Conservation (phyloP, 2,797 vertebrate genomes). For the Nyctalus aviator region DNA sequence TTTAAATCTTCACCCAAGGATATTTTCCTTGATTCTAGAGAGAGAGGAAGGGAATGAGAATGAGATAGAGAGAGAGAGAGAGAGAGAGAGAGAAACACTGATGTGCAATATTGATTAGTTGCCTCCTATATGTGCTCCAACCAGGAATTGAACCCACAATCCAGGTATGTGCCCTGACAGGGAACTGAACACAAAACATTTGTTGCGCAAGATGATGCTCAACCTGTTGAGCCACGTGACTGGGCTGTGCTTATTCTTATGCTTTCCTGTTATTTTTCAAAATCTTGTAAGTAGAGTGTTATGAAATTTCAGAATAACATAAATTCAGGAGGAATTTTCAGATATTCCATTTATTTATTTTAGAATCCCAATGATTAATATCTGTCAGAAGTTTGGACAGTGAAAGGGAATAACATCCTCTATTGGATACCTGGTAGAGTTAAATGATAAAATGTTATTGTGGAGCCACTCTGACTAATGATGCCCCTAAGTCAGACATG, state of each 20-base stretch:
- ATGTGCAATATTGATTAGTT: background rate
- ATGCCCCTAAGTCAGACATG: background rate
- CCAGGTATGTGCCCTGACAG: background rate
- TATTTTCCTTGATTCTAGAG: background rate
- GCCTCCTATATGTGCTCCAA: background rate
- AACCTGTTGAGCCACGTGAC: background rate
- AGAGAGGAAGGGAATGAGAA: background rate
- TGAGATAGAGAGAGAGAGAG: too few species aligned
- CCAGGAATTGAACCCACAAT: background rate
- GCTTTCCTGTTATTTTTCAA: constrained; percentile 45
- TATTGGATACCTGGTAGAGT: background rate
- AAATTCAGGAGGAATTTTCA: constrained; percentile 32
- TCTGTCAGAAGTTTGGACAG: background rate
- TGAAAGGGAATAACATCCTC: background rate
- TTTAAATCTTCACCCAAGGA: background rate
- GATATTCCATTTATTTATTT: background rate
- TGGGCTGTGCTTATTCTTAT: background rate
- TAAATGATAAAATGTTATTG: background rate
- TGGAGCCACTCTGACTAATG: background rate
- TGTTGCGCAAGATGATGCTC: background rate
- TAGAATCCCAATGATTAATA: background rate
- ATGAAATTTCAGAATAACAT: background rate
- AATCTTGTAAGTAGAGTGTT: constrained; percentile 5
- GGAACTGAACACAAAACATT: background rate
- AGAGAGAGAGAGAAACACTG: too few species aligned